phyloP scores from a whole-genome alignment of 1,140 invertebrate species.

The Bombus sylvicola region DNA sequence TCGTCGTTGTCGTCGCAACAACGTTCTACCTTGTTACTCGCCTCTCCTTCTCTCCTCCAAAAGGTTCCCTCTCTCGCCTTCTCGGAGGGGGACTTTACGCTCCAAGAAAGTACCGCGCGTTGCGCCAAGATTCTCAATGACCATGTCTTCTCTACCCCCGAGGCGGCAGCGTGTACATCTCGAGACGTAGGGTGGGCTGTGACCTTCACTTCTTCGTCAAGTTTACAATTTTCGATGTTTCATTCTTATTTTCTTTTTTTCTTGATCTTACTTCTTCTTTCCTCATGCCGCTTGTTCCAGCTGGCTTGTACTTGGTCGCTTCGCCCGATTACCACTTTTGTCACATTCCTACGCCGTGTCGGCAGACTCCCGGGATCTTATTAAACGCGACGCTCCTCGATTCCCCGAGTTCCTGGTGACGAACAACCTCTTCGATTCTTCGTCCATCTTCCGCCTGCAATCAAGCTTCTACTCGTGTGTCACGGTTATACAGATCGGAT shows the following conservation, averaged over 20 bases:
- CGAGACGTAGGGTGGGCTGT: slow-evolving; percentile 19
- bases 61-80: neutral
- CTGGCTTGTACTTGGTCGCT: neutral
- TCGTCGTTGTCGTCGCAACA: slow-evolving; percentile 36
- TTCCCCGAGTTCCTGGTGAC: neutral
- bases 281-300: neutral
- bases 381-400: slow-evolving; percentile 9
- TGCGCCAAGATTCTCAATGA: slow-evolving; percentile 49
- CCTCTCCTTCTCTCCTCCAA: neutral
- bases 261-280: neutral
- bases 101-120: slow-evolving; percentile 22
- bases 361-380: slow-evolving; percentile 9
- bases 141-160: slow-evolving; percentile 45
- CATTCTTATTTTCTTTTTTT: neutral
- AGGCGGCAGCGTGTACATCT: neutral
- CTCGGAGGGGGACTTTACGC: neutral
- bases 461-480: neutral
- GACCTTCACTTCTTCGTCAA: slow-evolving; percentile 46
- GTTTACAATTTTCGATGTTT: slow-evolving; percentile 31
- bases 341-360: slow-evolving; percentile 43
- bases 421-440: neutral
- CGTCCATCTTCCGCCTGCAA: neutral
- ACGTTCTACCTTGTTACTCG: slow-evolving; percentile 44
- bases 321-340: slow-evolving; percentile 38
- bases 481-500: neutral